A percentile compares a stretch with the other conserved stretches of the same genome.
These are phyloP conservation scores for Triops longicaudatus DNA, from an alignment of 1,140 invertebrate species.

Conservation along the genomic window DNA sequence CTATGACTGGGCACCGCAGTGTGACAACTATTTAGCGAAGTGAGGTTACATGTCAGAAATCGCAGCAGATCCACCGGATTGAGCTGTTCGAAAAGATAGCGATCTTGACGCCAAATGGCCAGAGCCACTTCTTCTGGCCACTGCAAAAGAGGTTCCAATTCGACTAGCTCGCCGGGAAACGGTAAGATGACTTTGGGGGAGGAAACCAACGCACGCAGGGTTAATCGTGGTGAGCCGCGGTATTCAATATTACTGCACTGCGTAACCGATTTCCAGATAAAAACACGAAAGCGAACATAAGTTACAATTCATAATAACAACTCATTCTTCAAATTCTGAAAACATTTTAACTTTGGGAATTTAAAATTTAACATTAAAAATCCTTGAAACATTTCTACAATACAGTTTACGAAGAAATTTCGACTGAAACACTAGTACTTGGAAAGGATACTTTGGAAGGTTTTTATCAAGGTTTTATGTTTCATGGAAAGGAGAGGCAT, in stretches of 20 bases:
- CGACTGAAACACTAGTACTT: too few species aligned
- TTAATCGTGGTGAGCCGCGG: not conserved
- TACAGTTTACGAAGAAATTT: too few species aligned
- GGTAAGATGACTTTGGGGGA: not conserved
- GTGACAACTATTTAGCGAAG: not conserved
- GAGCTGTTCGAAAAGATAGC: not conserved
- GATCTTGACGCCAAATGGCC: not conserved
- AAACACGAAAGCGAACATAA: not conserved
- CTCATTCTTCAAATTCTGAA: not conserved
- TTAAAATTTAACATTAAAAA: too few species aligned
- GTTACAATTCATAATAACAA: not conserved
- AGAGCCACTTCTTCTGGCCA: not conserved
- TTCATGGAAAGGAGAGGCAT: not conserved
- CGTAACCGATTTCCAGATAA: not conserved
- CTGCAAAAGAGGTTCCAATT: not conserved
- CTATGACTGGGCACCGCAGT: not conserved
- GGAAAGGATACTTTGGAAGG: too few species aligned
- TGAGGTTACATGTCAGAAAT: not conserved
- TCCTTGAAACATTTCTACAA: too few species aligned
- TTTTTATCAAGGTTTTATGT: too few species aligned
- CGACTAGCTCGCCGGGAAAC: not conserved
- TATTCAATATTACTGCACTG: conserved; percentile 12
- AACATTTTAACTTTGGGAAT: too few species aligned
- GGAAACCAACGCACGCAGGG: not conserved
- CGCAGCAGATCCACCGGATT: not conserved